Conservation (phyloP, 2,113 vertebrate genomes). For the Alligator sinensis region DNA sequence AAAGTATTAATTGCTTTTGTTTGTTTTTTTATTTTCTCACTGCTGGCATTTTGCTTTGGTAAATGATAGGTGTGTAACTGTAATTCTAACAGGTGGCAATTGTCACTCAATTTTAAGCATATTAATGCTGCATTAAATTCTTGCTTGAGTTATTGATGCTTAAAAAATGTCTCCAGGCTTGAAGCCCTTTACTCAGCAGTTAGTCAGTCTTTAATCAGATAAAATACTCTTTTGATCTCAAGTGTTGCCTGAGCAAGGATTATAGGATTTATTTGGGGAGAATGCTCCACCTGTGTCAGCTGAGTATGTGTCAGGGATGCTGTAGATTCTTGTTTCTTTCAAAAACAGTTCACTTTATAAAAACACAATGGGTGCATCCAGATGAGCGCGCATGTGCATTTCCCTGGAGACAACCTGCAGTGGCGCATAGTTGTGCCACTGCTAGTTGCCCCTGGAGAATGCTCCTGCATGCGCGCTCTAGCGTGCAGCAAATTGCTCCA, state of each 20-base stretch:
- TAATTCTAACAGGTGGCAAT: rapidly evolving
- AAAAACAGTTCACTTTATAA: neutral
- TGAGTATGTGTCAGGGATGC: neutral
- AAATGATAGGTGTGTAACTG: neutral
- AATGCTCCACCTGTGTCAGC: neutral
- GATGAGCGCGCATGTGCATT: too few relatives aligned
- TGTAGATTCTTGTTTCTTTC: neutral
- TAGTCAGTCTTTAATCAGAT: neutral
- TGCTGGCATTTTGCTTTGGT: neutral
- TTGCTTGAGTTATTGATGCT: neutral
- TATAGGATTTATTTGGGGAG: neutral
- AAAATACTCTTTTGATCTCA: neutral
- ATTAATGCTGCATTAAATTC: rapidly evolving
- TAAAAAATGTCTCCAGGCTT: neutral
- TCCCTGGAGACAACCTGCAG: too few relatives aligned
- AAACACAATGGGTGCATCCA: neutral
- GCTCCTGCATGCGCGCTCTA: too few relatives aligned
- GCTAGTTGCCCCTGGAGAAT: too few relatives aligned
- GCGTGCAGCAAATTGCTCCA: too few relatives aligned
- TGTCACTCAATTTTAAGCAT: rapidly evolving
- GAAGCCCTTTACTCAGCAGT: neutral
- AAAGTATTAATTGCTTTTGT: neutral
- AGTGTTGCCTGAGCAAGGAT: neutral
- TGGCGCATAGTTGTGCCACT: too few relatives aligned
- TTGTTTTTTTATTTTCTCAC: neutral